phyloP scores from a whole-genome alignment of 2,888 invertebrate genomes.

The Drepanosiphum platanoidis region DNA sequence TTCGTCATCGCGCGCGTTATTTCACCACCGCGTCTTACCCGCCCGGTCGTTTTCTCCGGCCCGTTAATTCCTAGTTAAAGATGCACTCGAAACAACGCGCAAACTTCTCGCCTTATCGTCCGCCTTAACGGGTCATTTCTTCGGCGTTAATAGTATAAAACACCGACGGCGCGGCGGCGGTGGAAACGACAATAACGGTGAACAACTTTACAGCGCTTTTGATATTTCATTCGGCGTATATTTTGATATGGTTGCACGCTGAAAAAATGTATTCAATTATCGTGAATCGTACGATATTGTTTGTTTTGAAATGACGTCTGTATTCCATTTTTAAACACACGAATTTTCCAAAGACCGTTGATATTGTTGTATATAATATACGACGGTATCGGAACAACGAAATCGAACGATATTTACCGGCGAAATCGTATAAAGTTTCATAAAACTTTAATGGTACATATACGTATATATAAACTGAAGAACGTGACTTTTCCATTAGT shows the following conservation, averaged over 20 bases:
- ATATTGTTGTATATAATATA: too few species aligned
- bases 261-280: background rate
- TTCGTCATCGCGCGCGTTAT: background rate
- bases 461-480: too few species aligned
- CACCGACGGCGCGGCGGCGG: background rate
- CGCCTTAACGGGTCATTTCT: background rate
- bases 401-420: too few species aligned
- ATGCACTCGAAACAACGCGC: slow-evolving; percentile 29
- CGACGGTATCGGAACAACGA: too few species aligned
- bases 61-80: slow-evolving; percentile 31
- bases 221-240: background rate
- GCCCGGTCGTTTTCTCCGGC: background rate
- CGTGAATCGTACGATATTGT: too few species aligned
- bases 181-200: background rate
- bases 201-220: background rate
- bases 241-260: background rate
- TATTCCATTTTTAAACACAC: too few species aligned
- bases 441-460: slow-evolving; percentile 13
- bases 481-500: slow-evolving; percentile 60
- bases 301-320: too few species aligned
- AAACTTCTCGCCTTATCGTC: slow-evolving; percentile 11
- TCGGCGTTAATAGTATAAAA: background rate
- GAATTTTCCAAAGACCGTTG: too few species aligned
- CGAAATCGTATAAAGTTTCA: background rate
- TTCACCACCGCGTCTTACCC: background rate